Conservation (phyloP, 2,888 invertebrate species). For the Aelia acuminata region DNA sequence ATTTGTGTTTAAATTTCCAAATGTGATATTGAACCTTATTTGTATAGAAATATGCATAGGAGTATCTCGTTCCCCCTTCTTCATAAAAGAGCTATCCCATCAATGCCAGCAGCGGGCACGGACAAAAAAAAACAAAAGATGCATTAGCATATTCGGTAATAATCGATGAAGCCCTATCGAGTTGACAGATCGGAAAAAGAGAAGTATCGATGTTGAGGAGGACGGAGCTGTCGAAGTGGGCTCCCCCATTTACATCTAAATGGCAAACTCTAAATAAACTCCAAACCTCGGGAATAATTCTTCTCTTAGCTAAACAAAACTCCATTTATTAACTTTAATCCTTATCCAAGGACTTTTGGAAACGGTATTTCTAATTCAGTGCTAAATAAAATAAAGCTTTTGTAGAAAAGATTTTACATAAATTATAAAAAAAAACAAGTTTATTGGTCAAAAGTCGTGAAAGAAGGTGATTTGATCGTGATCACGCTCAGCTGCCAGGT, state of each 20-base stretch:
- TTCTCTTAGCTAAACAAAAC: neutral
- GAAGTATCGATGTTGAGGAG: neutral
- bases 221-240: neutral
- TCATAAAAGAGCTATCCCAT: neutral
- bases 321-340: neutral
- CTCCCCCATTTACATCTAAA: neutral
- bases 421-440: too few relatives aligned
- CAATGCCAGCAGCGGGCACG: neutral
- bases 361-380: too few relatives aligned
- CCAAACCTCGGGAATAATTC: neutral
- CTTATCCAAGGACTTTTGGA: too few relatives aligned
- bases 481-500: too few relatives aligned
- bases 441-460: too few relatives aligned
- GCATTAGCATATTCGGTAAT: constrained; percentile 10
- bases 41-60: neutral
- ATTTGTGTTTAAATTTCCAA: too few relatives aligned
- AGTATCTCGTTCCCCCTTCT: neutral
- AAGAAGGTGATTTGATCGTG: too few relatives aligned
- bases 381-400: neutral
- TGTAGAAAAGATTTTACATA: neutral
- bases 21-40: too few relatives aligned
- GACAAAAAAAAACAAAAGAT: neutral
- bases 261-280: neutral
- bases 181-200: neutral
- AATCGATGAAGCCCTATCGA: neutral